These are phyloP conservation scores for Tenthredo amoena DNA, from an alignment of 2,888 invertebrate genomes.

Conservation along the genomic window DNA sequence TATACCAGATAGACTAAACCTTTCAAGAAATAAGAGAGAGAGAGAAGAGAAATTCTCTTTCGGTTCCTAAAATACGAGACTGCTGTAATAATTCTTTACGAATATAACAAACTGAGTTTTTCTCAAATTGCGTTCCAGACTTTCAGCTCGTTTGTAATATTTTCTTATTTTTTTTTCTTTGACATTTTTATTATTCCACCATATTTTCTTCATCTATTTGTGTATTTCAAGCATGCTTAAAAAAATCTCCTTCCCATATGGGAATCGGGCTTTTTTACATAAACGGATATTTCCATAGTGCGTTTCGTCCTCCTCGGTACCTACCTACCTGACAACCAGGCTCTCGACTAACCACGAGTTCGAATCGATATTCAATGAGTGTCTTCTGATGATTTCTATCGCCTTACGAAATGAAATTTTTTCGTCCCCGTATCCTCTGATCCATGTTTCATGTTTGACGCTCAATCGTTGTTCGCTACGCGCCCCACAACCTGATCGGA, in stretches of 20 bases:
- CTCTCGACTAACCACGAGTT: neutral
- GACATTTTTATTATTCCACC: neutral
- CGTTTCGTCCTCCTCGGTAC: neutral
- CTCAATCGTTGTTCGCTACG: neutral
- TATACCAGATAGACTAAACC: slow-evolving; percentile 14
- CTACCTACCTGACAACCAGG: neutral
- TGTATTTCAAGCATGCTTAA: neutral
- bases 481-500: slow-evolving; percentile 9
- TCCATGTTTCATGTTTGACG: slow-evolving; percentile 28
- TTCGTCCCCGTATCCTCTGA: neutral
- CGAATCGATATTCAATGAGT: slow-evolving; percentile 47
- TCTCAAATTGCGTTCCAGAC: neutral
- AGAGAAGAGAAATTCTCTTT: neutral
- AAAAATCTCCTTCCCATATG: neutral
- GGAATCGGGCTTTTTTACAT: neutral
- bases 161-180: neutral
- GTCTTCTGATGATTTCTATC: slow-evolving; percentile 42
- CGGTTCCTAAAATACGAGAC: neutral
- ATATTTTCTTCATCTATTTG: too few species aligned
- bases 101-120: neutral
- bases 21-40: neutral
- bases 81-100: neutral
- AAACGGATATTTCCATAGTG: neutral
- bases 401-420: neutral
- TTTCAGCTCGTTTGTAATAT: neutral